Conservation (phyloP, 2,113 vertebrate species). For the Cephalopholis sonnerati region DNA sequence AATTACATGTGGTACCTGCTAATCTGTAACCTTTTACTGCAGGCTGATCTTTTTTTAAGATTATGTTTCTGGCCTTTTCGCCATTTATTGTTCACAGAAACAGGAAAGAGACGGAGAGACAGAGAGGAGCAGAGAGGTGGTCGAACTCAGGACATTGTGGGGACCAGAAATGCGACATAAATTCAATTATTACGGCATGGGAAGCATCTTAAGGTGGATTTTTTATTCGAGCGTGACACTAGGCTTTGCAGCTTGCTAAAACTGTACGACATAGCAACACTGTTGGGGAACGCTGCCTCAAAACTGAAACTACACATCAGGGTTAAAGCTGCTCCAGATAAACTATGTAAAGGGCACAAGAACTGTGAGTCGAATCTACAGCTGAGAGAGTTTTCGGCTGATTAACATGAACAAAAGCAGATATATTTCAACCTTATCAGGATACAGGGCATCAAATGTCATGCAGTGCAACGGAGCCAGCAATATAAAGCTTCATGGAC, state of each 20-base stretch:
- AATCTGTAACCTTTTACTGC: slow-evolving; percentile 32
- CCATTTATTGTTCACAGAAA: slow-evolving; percentile 12
- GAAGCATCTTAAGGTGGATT: neutral
- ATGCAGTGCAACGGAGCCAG: no score
- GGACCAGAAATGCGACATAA: neutral
- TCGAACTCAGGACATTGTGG: neutral
- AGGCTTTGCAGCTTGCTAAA: neutral
- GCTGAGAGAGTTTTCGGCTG: no score
- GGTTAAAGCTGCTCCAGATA: neutral
- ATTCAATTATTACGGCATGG: slow-evolving; percentile 2
- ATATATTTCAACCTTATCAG: no score
- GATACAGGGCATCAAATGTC: no score
- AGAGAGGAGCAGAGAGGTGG: neutral
- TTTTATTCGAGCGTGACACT: neutral
- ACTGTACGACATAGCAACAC: no score
- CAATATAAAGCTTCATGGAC: no score
- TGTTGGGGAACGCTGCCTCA: neutral
- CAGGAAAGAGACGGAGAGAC: neutral
- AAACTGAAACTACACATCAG: neutral
- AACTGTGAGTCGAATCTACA: no score
- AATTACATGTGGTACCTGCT: slow-evolving; percentile 15
- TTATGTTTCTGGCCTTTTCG: neutral
- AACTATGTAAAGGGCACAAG: no score
- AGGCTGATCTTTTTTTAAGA: slow-evolving; percentile 7
- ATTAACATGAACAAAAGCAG: no score